Evolutionary conservation across 2,888 invertebrate species (phyloP), one percentile per base, ranked within the genome.

Genomic region (Spisula subtruncata): DNA sequence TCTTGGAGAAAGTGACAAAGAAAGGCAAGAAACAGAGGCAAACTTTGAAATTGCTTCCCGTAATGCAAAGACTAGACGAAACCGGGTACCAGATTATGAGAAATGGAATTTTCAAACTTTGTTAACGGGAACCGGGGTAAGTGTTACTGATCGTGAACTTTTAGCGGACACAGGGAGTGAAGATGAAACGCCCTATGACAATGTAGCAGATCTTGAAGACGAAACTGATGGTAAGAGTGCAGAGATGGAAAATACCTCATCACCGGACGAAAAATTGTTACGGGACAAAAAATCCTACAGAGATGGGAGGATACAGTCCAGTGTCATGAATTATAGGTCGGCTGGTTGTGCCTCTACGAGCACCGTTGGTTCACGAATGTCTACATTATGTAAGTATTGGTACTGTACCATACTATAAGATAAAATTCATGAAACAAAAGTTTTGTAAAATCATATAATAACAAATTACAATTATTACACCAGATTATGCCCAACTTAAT

Each of bases 31-130:
- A 81, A 29, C 81, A 51, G 71, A 60, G 14, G 48, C 41, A 12
- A 46, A 48, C 29, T 41, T n/a, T 54, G 85, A 48, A 71, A 10
- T n/a, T 46, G 56, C 75, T 16, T 81, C 81, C 14, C 41, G 12
- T 29, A 84, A 71, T 29, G 25, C 75, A 5, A 86, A 80, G 18
- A 25, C 60, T 0, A 87, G 79, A 80, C 85, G 82, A 29, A 81
- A 80, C 32, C 25, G 81, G 60, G 91, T 92, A 41, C 92, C 92
- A 16, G 89, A 91, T 48, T 93, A 93, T 91, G 93, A 93, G 60
- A 92, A 93, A 81, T 93, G 93, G 93, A 91, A 89, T 80, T 91
- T 93, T 71, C 89, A 93, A 41, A 83, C 92, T 18, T 81, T 92
- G 41, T 81, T 93, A 16, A 93, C 93, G 6, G 83, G 89, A 29